Base-by-base conservation (phyloP, 2,113 vertebrate genomes). In the Andinoacara biseriatus region DNA sequence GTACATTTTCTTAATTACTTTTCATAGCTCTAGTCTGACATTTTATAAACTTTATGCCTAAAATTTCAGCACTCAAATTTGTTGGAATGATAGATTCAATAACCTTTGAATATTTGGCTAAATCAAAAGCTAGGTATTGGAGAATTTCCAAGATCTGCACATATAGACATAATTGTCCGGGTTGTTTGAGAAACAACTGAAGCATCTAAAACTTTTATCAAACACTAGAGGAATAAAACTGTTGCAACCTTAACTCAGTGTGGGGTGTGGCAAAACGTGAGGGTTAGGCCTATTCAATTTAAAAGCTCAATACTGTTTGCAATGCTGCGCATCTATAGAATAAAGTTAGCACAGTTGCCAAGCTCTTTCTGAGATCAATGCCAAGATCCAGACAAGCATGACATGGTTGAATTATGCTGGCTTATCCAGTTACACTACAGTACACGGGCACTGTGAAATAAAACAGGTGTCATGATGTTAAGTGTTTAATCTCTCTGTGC, bases 341-440 rank as follows among this genome's bases (percentile, higher is more conserved):
- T 20, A 9, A 58, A 79, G 81, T 63, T 33, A 75, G 65, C 54
- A 54, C 46, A 85, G 59, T 59, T 33, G 58, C 49, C 35, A 62
- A 79, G 38, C 24, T 14, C 7, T 74, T 54, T 74, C 59, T 58
- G 17, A 75, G 11, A 74, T 76, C 76, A 75, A 84, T 56, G 76
- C 82, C 67, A 86, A 86, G 83, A 88, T 78, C 72, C 78, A 85
- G 78, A 84, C 83, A 74, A 76, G 86, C 86, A 87, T 75, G 75
- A 88, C 78, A 81, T 61, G 46, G 60, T 58, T 76, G 33, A 81
- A 69, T 78, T 84, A 78, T 87, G 85, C 62, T 7, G 1, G 49
- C 58, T 69, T 76, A 59, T 79, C 76, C 77, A 79, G 75, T 82
- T 79, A 74, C 78, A 72, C 56, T 78, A 61, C 77, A 81, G 82